Base-by-base conservation (phyloP, 2,113 vertebrate species). In the Chamaea fasciata region DNA sequence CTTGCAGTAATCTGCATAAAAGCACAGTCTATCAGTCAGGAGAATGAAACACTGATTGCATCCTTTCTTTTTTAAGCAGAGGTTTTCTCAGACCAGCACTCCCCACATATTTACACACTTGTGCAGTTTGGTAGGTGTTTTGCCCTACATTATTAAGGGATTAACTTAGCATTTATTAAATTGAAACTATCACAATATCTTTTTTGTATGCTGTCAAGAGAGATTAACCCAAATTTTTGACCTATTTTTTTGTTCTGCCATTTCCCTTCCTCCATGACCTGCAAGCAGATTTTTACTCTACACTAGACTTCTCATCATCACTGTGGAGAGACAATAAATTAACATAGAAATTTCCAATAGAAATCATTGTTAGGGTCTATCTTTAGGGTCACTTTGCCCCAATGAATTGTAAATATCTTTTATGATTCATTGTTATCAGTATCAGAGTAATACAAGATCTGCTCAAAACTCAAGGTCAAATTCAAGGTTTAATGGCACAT, bases 221-320 rank as follows among this genome's bases (percentile, higher is more conserved):
- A 95, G 92, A 95, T 93, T 94, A 93, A 90, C 84, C 90, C 44
- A 64, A 55, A 75, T 87, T 89, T 93, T 71, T 83, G 52, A 90
- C 83, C 83, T 71, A 13, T 18, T 73, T 50, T 30, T 70, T 21
- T 39, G 15, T 83, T 78, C 59, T 41, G 13, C 30, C 0, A 1
- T 76, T 91, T 94, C 37, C 27, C 24, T 87, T 44, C n/a, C n/a
- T 23, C 8, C 62, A 31, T 44, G n/a, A 71, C 35, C 69, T 60
- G 60, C 71, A 71, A 57, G 65, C 27, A 46, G 4, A 13, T 68
- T 83, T 94, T 83, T 20, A 19, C 26, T 73, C 11, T 39, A 15
- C 12, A 4, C 14, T 46, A 46, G 57, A 46, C 31, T 50, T 81
- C 26, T 81, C 12, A n/a, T 78, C 37, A 21, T 68, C 53, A 44